Evolutionary conservation across 2,888 invertebrate species (phyloP).

Genomic region (Eilema griseolum): DNA sequence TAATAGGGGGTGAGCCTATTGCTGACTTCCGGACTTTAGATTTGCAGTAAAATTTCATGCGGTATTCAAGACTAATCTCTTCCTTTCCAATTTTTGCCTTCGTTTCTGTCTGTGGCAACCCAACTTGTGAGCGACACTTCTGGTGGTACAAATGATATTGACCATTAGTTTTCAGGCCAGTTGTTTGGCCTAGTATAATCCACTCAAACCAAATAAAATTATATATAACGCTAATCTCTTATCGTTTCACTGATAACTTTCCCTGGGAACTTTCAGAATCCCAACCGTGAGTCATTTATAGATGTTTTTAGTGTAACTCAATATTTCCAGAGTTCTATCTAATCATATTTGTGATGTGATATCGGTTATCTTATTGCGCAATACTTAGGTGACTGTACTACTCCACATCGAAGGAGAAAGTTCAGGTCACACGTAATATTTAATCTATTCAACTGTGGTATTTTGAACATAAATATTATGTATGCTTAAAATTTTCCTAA

Average conservation of each 20-base stretch:
- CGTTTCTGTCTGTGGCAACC: too few relatives aligned
- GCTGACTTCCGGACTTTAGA: too few relatives aligned
- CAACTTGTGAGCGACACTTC: too few relatives aligned
- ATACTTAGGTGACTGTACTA: constrained; percentile 38
- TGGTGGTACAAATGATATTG: not conserved
- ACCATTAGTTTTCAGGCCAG: not conserved
- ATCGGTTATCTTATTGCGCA: constrained; percentile 39
- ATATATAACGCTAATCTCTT: constrained; percentile 5
- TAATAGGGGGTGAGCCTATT: too few relatives aligned
- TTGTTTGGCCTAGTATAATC: not conserved
- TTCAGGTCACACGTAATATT: constrained; percentile 32
- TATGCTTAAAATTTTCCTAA: constrained; percentile 5
- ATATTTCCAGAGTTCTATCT: constrained; percentile 30
- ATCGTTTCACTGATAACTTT: constrained; percentile 11
- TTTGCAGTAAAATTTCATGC: too few relatives aligned
- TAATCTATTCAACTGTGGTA: constrained; percentile 17
- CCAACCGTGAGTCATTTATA: not conserved
- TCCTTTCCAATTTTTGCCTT: too few relatives aligned
- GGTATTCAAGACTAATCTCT: not conserved
- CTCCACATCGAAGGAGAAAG: constrained; percentile 35
- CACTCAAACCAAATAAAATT: constrained; percentile 6
- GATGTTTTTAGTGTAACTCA: constrained; percentile 13
- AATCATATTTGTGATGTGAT: constrained; percentile 30
- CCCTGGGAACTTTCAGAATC: constrained; percentile 16
- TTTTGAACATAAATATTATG: constrained; percentile 17